phyloP scores from a whole-genome alignment of 2,797 vertebrate genomes.

The Falco naumanni region DNA sequence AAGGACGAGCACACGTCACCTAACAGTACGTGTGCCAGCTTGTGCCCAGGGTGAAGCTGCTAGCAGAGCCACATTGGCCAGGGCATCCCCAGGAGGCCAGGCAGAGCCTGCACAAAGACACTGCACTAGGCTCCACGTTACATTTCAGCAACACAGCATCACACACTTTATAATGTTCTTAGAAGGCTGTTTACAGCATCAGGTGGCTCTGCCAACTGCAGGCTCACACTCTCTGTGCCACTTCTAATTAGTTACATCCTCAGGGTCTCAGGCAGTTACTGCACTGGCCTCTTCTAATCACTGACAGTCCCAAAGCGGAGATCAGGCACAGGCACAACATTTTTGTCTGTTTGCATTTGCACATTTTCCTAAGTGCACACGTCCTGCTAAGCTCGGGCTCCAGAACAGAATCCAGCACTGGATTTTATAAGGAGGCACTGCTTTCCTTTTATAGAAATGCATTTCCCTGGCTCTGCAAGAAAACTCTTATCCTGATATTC shows the following conservation, averaged over 20 bases:
- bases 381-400: slow-evolving; percentile 59
- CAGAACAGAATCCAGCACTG: slow-evolving; percentile 58
- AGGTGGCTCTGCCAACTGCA: not conserved
- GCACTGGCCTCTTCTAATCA: not conserved
- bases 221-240: not conserved
- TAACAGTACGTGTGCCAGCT: not conserved
- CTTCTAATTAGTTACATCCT: slow-evolving; percentile 28
- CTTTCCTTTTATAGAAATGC: slow-evolving; percentile 79
- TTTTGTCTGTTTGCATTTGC: slow-evolving; percentile 2
- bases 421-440: slow-evolving; percentile 40
- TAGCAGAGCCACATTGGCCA: rapidly evolving
- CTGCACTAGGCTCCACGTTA: not conserved
- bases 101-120: not conserved
- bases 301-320: not conserved
- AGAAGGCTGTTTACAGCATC: not conserved
- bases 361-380: not conserved
- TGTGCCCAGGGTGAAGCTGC: not conserved
- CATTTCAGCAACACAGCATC: not conserved
- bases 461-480: slow-evolving; percentile 62
- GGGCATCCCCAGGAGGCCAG: not conserved
- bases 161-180: not conserved
- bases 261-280: not conserved
- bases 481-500: slow-evolving; percentile 69
- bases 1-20: not conserved
- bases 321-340: not conserved